Evolutionary conservation across 2,888 invertebrate genomes (phyloP).

Genomic region (Trilocha varians): DNA sequence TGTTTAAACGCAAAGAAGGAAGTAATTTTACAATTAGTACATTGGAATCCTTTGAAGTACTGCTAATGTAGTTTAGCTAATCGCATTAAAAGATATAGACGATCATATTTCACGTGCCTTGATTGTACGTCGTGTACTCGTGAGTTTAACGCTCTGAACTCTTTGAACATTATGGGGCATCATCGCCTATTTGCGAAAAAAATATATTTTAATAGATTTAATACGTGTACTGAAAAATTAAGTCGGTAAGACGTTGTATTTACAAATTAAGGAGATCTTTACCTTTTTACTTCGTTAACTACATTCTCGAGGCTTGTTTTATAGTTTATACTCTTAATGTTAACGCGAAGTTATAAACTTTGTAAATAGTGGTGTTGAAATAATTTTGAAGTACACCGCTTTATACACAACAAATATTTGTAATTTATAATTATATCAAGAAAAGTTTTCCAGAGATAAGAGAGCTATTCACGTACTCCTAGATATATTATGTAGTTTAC

Average conservation of each 20-base stretch:
- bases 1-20: background rate
- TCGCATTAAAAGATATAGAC: slow-evolving; percentile 1
- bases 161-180: too few species aligned
- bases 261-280: background rate
- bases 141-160: too few species aligned
- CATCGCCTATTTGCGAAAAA: too few species aligned
- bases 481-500: slow-evolving; percentile 28
- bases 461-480: slow-evolving; percentile 31
- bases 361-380: background rate
- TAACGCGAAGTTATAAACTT: too few species aligned
- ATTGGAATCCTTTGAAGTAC: slow-evolving; percentile 14
- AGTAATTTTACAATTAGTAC: background rate
- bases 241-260: background rate
- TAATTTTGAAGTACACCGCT: slow-evolving; percentile 3
- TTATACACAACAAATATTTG: slow-evolving; percentile 28
- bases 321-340: too few species aligned
- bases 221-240: background rate
- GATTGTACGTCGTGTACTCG: background rate
- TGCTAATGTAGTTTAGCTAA: slow-evolving; percentile 12
- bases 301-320: too few species aligned
- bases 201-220: too few species aligned
- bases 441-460: slow-evolving; percentile 21
- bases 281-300: too few species aligned
- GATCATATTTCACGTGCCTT: background rate
- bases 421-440: slow-evolving; percentile 7